Base-by-base conservation (phyloP, 1,140 invertebrate genomes). In the Periplaneta americana region DNA sequence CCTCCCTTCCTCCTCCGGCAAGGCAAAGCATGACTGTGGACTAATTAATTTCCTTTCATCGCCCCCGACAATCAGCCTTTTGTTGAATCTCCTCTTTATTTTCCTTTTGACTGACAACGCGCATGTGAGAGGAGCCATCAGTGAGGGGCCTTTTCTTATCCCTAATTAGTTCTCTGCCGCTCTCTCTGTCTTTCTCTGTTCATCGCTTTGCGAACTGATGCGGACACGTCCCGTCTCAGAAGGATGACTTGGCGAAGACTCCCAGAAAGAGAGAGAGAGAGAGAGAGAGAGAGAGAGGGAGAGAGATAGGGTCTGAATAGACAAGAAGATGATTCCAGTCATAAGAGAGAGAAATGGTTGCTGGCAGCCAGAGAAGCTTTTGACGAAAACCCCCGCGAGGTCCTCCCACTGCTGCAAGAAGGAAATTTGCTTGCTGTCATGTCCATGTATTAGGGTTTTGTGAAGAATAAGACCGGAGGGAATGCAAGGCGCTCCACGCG, bases 351-450 rank as follows among this genome's bases (percentile, higher is more conserved):
- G 48, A 66, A 66, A 66, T 66, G 48, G 22, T 66, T 28, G 48
- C 48, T 66, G 48, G 48, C 48, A 66, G 48, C 22, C 48, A 66
- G 48, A 66, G 48, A n/a, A 66, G 48, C 48, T 66, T 48, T 66
- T 66, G 48, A 66, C 48, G 48, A 66, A 66, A 66, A 66, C 34
- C 18, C 76, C 34, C 76, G 18, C n/a, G 13, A 34, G n/a, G 34
- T 36, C 34, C 76, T n/a, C 76, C 34, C 75, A 22, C 31, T 35
- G 34, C 33, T 36, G 34, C 76, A 78, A 78, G 76, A 78, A 78
- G 76, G 76, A 78, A 78, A 78, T 78, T 78, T 78, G 76, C 76
- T 78, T 36, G 76, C 76, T 78, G 76, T 78, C 76, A 78, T 78
- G 76, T 78, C 76, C 76, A 78, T 36, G 76, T 22, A 36, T 36